Evolutionary conservation across 2,888 invertebrate species (phyloP).

Genomic region (Mamestra brassicae): DNA sequence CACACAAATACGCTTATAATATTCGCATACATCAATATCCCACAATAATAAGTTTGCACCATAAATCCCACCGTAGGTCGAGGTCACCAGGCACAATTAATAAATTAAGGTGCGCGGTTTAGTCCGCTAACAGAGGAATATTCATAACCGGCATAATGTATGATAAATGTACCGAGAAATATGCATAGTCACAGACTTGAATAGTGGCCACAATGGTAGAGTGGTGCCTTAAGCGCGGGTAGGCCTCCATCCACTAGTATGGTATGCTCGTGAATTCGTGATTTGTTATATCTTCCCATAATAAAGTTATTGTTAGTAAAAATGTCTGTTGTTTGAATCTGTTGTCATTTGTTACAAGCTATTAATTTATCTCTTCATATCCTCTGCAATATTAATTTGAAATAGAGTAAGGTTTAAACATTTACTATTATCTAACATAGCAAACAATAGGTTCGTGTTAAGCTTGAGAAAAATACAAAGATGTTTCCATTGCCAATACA

Average conservation of each 20-base stretch:
- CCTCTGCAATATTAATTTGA: not conserved
- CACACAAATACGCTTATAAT: conserved; percentile 62
- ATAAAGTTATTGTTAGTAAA: not conserved
- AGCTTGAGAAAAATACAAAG: too few relatives aligned
- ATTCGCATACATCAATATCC: conserved; percentile 66
- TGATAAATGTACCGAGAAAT: conserved; percentile 85
- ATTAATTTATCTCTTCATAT: not conserved
- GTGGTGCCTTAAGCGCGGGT: conserved; percentile 56
- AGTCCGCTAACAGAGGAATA: conserved; percentile 86
- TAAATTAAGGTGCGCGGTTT: conserved; percentile 80
- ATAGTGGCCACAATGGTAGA: conserved; percentile 73
- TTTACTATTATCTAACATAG: too few relatives aligned
- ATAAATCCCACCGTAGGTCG: conserved; percentile 76
- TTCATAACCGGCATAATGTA: conserved; percentile 85
- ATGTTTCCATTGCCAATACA: too few relatives aligned
- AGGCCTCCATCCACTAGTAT: conserved; percentile 47
- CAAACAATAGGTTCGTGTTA: too few relatives aligned
- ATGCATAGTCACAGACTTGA: conserved; percentile 82
- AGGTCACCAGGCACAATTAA: conserved; percentile 84
- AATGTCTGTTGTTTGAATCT: not conserved
- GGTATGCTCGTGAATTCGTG: not conserved
- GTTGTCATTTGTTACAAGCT: not conserved
- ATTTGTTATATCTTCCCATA: too few relatives aligned
- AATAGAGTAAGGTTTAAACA: too few relatives aligned
- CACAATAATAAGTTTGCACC: conserved; percentile 76